Conservation (phyloP, 2,113 vertebrate genomes). For the Lonchura striata region DNA sequence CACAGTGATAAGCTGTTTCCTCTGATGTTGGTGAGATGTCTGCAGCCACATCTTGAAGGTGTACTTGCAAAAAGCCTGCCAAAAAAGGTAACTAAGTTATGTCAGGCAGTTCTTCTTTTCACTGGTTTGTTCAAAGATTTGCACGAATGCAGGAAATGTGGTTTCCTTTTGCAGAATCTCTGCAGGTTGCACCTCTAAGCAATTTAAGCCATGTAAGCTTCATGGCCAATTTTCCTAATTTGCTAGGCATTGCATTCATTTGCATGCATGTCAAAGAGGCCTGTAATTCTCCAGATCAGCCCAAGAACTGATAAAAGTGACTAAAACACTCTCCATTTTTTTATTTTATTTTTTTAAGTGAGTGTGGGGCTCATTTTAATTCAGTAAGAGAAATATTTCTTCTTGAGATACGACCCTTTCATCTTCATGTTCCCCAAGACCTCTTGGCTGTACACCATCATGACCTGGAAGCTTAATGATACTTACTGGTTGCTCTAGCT, state of each 20-base stretch:
- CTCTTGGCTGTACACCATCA: not conserved
- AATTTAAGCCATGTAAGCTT: not conserved
- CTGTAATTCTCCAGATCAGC: constrained; percentile 5
- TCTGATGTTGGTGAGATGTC: not conserved
- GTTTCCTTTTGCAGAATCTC: not conserved
- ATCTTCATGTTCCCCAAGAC: not conserved
- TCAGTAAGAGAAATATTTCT: not conserved
- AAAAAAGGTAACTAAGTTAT: not conserved
- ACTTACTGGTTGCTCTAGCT: not conserved
- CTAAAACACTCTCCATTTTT: not conserved
- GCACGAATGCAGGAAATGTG: not conserved
- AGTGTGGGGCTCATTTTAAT: not conserved
- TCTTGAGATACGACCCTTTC: not conserved
- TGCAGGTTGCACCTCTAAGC: not conserved
- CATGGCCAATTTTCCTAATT: constrained; percentile 11
- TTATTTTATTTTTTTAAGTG: too few relatives aligned
- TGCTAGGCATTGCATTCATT: not conserved
- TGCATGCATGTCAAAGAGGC: not conserved
- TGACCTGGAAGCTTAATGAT: not conserved
- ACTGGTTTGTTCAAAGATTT: not conserved
- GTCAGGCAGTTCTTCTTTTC: not conserved
- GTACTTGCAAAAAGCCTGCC: not conserved
- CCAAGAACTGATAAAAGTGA: not conserved
- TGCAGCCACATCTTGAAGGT: not conserved
- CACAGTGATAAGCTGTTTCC: not conserved